Base-by-base conservation (phyloP, 2,113 vertebrate genomes). In the Opisthocomus hoazin region DNA sequence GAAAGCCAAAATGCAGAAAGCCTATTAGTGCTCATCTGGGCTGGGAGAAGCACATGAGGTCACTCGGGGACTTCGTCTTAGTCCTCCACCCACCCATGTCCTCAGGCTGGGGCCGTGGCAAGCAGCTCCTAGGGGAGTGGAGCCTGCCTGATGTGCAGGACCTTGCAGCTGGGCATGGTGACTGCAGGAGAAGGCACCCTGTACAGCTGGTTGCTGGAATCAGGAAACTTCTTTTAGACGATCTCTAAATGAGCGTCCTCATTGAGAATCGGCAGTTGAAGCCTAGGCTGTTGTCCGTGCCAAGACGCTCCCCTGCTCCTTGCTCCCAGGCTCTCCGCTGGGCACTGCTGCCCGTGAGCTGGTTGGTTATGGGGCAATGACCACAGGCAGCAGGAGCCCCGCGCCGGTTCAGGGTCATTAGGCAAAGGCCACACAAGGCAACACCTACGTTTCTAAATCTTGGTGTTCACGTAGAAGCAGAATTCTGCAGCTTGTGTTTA, bases 1-100 rank as follows among this genome's bases (percentile, higher is more conserved):
- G 94, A 96, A 95, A 96, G 84, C 87, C 32, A 83, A 69, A 82
- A 54, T 53, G 12, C 93, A 87, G 66, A 65, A 73, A 91, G 87
- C 84, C 79, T 30, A 75, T 94, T 91, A 96, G 66, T 18, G 78
- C 70, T 87, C 45, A 61, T 48, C 77, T 54, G 75, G 53, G 63
- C 74, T 90, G 90, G 27, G 64, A 29, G 85, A 76, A 27, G 81
- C 80, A n/a, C 77, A 68, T 48, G 94, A 94, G 91, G 89, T 94
- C 86, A 77, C 63, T 30, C 9, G 3, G 36, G 86, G 86, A 64
- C 83, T 84, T 74, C 19, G 68, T 53, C 48, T 92, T 50, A 68
- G 77, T 87, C 70, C 84, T 96, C 91, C 88, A 73, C 90, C 77
- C 84, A 94, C 81, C 50, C 0, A 5, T 82, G 89, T 80, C 54